A percentile compares a stretch with the other conserved stretches of the same genome.
phyloP scores from a whole-genome alignment of 2,113 vertebrate genomes.

The Eonycteris spelaea region DNA sequence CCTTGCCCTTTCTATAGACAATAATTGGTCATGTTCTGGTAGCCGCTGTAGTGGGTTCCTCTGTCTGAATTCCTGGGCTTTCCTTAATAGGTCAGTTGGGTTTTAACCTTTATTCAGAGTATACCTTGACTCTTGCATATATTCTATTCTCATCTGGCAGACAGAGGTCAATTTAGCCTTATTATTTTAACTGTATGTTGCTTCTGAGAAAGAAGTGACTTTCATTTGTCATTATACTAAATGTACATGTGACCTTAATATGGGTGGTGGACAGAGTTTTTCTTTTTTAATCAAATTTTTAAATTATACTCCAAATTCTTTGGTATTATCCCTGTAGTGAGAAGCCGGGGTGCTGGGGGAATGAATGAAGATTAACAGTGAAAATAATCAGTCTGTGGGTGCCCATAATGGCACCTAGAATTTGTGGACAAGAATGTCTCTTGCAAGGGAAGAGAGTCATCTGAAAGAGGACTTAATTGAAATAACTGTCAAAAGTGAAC shows the following conservation, averaged over 20 bases:
- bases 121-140: not conserved
- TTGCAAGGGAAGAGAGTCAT: not conserved
- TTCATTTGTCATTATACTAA: not conserved
- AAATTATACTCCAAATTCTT: constrained; percentile 10
- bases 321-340: not conserved
- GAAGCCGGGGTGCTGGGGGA: not conserved
- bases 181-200: not conserved
- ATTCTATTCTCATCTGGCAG: not conserved
- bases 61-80: constrained; percentile 1
- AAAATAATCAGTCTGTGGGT: not conserved
- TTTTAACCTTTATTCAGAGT: constrained; percentile 8
- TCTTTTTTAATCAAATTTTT: not conserved
- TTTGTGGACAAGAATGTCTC: constrained; percentile 14
- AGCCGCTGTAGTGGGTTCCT: not conserved
- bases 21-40: not conserved
- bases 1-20: not conserved
- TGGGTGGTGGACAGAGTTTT: not conserved
- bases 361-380: not conserved
- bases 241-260: not conserved
- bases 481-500: constrained; percentile 8
- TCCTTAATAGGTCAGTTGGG: not conserved
- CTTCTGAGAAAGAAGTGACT: not conserved
- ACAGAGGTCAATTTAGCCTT: not conserved
- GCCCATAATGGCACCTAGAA: not conserved
- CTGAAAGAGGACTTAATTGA: constrained; percentile 2